phyloP scores from a whole-genome alignment of 2,888 invertebrate genomes.

The Eupithecia pulchellata region DNA sequence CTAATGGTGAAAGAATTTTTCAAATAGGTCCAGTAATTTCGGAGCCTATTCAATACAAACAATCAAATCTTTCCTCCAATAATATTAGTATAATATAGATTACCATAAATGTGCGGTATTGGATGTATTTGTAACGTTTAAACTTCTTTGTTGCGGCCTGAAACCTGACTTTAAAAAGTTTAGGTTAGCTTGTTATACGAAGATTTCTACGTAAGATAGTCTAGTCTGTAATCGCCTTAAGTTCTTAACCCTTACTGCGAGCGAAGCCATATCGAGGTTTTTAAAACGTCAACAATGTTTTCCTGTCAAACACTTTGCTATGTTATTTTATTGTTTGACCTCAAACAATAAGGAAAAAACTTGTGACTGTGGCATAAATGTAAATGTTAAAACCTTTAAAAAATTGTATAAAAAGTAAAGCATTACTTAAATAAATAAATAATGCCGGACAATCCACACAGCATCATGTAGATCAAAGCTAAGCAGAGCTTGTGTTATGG shows the following conservation, averaged over 20 bases:
- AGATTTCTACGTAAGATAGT: constrained; percentile 31
- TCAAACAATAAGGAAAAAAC: constrained; percentile 16
- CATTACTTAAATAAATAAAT: constrained; percentile 16
- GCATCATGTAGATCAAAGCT: too few species aligned
- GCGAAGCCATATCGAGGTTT: constrained; percentile 34
- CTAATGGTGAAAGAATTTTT: too few species aligned
- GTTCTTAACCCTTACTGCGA: constrained; percentile 37
- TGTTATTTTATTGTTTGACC: constrained; percentile 14
- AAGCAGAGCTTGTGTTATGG: too few species aligned
- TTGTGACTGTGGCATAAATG: background rate
- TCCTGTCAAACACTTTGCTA: constrained; percentile 10
- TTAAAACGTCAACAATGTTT: constrained; percentile 20
- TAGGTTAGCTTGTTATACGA: constrained; percentile 37
- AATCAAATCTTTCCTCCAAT: too few species aligned
- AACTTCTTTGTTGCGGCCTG: background rate
- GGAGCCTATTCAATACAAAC: too few species aligned
- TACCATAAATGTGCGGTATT: too few species aligned
- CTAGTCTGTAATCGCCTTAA: constrained; percentile 35
- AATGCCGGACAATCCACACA: too few species aligned
- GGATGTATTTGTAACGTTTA: too few species aligned
- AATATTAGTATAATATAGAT: too few species aligned
- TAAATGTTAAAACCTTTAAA: background rate
- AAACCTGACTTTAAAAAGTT: constrained; percentile 13
- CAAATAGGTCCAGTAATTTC: too few species aligned
- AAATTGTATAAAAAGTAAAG: background rate